Conservation (phyloP, 2,113 vertebrate species). For the Porphyrio hochstetteri region DNA sequence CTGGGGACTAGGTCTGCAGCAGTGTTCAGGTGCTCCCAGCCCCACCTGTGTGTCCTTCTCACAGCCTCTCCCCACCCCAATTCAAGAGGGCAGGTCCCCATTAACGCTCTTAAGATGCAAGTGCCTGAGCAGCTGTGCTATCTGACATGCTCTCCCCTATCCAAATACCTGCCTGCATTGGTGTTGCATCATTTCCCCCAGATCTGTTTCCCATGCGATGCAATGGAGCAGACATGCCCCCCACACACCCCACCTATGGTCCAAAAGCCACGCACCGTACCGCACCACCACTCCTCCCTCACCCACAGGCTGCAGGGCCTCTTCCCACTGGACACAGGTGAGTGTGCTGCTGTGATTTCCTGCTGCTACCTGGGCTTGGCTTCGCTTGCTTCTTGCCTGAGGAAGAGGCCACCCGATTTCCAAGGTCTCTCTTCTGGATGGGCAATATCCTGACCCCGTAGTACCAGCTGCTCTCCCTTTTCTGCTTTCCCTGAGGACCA, state of each 20-base stretch:
- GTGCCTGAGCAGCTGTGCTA: background rate
- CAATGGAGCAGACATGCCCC: rapidly evolving
- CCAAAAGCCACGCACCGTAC: background rate
- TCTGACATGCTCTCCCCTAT: background rate
- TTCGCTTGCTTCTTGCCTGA: background rate
- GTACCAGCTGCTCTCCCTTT: background rate
- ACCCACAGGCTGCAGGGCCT: background rate
- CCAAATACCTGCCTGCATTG: background rate
- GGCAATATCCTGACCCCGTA: background rate
- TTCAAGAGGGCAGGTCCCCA: background rate
- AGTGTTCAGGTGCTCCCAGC: background rate
- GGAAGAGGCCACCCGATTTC: background rate
- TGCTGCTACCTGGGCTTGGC: background rate
- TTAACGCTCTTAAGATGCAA: background rate
- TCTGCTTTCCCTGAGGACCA: background rate
- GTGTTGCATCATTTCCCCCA: background rate
- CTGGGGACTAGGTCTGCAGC: background rate
- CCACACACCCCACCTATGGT: rapidly evolving
- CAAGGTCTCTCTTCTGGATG: background rate
- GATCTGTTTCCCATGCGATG: background rate
- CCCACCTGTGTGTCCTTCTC: too few species aligned
- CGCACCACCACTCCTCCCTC: background rate
- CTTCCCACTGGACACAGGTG: background rate
- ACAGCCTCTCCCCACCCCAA: background rate
- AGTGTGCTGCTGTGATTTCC: too few species aligned